Percentiles rank a stretch among this genome's conserved stretches.
Evolutionary conservation across 2,113 vertebrate species (phyloP).

Genomic region (Myrmecobius fasciatus): DNA sequence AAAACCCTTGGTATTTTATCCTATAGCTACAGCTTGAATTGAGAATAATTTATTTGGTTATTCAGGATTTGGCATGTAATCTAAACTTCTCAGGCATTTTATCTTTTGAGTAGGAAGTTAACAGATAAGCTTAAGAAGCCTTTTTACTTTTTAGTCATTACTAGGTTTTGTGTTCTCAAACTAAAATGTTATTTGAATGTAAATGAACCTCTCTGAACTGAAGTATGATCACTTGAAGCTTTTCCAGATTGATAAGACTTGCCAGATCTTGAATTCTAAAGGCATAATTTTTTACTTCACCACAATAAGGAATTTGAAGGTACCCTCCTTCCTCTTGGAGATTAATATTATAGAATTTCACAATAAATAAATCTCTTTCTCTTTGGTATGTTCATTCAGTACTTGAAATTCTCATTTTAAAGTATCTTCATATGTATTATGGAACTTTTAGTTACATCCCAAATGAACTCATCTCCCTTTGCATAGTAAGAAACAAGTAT

Average conservation of each 20-base stretch:
- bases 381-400: not conserved
- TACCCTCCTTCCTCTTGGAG: not conserved
- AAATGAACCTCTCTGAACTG: not conserved
- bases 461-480: not conserved
- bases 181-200: not conserved
- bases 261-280: not conserved
- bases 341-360: not conserved
- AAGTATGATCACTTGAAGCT: not conserved
- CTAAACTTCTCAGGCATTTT: not conserved
- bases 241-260: not conserved
- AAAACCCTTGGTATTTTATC: conserved; percentile 29
- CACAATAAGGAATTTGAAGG: not conserved
- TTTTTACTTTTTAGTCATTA: not conserved
- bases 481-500: not conserved
- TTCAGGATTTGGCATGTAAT: not conserved
- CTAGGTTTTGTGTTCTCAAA: not conserved
- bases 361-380: not conserved
- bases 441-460: not conserved
- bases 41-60: not conserved
- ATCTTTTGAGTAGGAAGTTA: not conserved
- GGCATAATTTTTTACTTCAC: not conserved
- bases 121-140: not conserved
- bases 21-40: not conserved
- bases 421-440: not conserved
- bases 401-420: not conserved